Evolutionary conservation across 2,113 vertebrate species (phyloP).

Genomic region (Neogale vison): DNA sequence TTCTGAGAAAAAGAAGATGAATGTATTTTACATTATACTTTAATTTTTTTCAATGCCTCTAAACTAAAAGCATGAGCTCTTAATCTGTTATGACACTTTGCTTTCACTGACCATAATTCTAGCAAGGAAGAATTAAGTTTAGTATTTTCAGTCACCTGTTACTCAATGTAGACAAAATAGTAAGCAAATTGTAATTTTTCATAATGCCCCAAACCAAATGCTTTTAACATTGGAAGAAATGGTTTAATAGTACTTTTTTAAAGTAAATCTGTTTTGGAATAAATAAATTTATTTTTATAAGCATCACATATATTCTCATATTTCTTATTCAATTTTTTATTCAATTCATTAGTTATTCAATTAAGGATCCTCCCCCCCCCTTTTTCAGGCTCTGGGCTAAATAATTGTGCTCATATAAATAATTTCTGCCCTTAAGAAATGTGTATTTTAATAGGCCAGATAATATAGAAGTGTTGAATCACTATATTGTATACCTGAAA

Average conservation of each 20-base stretch:
- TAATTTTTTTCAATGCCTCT: neutral
- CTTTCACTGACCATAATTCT: neutral
- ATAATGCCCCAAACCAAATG: neutral
- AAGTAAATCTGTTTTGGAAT: neutral
- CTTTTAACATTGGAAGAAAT: neutral
- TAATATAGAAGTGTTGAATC: neutral
- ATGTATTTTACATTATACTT: neutral
- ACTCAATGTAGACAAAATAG: neutral
- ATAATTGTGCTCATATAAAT: neutral
- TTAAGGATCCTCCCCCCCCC: neutral
- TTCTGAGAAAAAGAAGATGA: neutral
- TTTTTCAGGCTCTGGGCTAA: neutral
- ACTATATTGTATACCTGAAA: neutral
- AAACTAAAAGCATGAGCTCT: neutral
- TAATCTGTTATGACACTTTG: neutral
- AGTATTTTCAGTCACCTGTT: neutral
- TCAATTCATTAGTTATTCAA: neutral
- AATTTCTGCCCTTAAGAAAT: neutral
- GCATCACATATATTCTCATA: neutral
- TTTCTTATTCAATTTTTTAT: neutral
- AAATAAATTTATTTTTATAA: conserved; percentile 18
- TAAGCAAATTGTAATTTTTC: conserved; percentile 6
- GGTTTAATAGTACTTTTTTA: neutral
- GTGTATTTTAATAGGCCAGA: neutral
- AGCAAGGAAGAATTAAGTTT: neutral